phyloP scores from a whole-genome alignment of 2,113 vertebrate genomes.

The Puntigrus tetrazona region DNA sequence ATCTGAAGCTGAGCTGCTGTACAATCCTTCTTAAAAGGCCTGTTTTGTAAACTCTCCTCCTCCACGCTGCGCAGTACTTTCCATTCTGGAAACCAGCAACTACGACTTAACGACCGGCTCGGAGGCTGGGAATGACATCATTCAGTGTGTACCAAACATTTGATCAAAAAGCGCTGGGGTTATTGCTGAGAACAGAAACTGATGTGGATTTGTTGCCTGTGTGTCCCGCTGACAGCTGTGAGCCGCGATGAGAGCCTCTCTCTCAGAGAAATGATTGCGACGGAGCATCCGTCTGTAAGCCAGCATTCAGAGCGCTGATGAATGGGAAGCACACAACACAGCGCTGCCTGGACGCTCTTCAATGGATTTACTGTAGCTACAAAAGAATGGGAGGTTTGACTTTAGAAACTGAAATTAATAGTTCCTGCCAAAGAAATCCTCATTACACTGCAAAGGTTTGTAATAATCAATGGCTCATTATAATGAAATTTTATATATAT shows the following conservation, averaged over 20 bases:
- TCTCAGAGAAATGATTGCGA: slow-evolving; percentile 40
- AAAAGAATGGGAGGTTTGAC: slow-evolving; percentile 48
- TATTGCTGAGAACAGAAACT: slow-evolving; percentile 29
- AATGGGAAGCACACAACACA: slow-evolving; percentile 34
- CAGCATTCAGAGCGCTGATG: slow-evolving; percentile 26
- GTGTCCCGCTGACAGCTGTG: slow-evolving; percentile 56
- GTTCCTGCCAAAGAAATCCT: slow-evolving; percentile 33
- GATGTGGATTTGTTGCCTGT: slow-evolving; percentile 65
- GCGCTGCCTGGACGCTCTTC: slow-evolving; percentile 35
- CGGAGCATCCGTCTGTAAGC: slow-evolving; percentile 28
- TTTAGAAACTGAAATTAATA: slow-evolving; percentile 16
- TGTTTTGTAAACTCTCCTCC: not conserved
- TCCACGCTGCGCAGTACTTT: not conserved
- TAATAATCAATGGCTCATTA: not conserved
- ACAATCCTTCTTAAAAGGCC: not conserved
- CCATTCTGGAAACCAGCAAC: not conserved
- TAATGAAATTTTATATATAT: not conserved
- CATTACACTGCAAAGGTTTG: slow-evolving; percentile 29
- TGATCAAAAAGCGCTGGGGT: slow-evolving; percentile 39
- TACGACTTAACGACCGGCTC: not conserved
- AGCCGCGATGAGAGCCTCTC: slow-evolving; percentile 35
- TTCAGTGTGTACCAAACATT: not conserved
- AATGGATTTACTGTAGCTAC: slow-evolving; percentile 47
- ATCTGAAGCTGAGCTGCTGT: not conserved
- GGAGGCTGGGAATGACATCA: not conserved